These are phyloP conservation scores for Toxotes jaculatrix DNA, from an alignment of 2,113 vertebrate genomes.

Conservation along the genomic window DNA sequence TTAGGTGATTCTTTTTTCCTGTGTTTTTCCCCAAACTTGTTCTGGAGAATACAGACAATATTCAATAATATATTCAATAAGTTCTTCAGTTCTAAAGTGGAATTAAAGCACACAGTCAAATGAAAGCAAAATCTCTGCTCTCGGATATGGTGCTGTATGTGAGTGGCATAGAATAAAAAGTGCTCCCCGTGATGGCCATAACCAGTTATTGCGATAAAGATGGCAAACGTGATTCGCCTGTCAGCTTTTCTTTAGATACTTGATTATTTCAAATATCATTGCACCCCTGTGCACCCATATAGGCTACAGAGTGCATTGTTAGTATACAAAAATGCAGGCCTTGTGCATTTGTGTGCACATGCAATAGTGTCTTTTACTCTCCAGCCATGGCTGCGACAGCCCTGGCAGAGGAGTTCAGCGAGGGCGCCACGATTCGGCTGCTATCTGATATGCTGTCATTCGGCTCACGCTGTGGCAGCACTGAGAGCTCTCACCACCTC, in stretches of 20 bases:
- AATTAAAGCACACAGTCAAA: no score
- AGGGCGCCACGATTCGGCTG: constrained; percentile 42
- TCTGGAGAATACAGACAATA: no score
- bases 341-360: neutral
- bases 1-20: no score
- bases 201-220: neutral
- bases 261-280: neutral
- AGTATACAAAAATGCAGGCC: neutral
- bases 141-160: neutral
- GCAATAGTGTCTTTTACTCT: neutral
- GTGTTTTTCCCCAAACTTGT: no score
- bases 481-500: constrained; percentile 46
- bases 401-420: constrained; percentile 41
- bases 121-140: neutral
- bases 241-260: neutral
- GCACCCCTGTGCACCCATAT: neutral
- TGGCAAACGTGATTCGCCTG: neutral
- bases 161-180: neutral
- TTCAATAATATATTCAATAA: no score
- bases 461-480: constrained; percentile 38
- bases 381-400: constrained; percentile 42
- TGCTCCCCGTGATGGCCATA: neutral
- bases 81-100: no score
- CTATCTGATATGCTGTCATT: constrained; percentile 72
- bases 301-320: neutral